A percentile compares a stretch with the other conserved stretches of the same genome.
Conservation (phyloP, 2,888 invertebrate species). For the Ctena decussata region DNA sequence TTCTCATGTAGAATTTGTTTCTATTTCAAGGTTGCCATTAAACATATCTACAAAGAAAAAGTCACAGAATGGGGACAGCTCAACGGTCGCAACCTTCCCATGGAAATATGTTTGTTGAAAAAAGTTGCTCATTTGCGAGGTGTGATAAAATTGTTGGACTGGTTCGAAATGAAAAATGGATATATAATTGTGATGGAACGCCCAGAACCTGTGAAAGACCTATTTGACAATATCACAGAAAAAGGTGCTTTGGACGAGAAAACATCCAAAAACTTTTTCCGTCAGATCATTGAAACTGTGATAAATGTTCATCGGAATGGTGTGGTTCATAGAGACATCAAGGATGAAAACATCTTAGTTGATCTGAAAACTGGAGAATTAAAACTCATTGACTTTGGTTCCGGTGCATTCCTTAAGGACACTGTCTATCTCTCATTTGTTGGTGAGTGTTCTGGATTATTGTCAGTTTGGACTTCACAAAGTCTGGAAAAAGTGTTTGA, state of each 20-base stretch:
- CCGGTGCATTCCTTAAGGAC: no score
- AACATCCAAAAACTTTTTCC: conserved; percentile 88
- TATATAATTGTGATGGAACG: conserved; percentile 90
- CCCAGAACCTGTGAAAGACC: conserved; percentile 88
- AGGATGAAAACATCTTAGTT: conserved; percentile 90
- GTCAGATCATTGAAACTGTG: no score
- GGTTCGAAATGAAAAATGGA: conserved; percentile 88
- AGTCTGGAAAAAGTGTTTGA: no score
- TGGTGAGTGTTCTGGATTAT: conserved; percentile 88
- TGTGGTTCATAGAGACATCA: conserved; percentile 89
- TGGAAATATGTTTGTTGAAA: conserved; percentile 89
- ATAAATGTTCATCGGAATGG: conserved; percentile 88
- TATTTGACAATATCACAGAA: conserved; percentile 90
- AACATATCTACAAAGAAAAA: no score
- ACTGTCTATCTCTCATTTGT: conserved; percentile 90
- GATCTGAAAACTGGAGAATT: conserved; percentile 88
- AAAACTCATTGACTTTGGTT: conserved; percentile 90
- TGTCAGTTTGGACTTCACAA: no score
- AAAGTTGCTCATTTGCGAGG: no score
- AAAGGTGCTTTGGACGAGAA: conserved; percentile 88
- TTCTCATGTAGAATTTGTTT: no score
- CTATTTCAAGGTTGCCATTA: no score
- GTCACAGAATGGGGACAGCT: no score
- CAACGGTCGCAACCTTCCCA: conserved; percentile 88
- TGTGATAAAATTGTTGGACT: no score